Evolutionary conservation across 2,888 invertebrate species (phyloP).

Genomic region (Drosophila paramelanica): DNA sequence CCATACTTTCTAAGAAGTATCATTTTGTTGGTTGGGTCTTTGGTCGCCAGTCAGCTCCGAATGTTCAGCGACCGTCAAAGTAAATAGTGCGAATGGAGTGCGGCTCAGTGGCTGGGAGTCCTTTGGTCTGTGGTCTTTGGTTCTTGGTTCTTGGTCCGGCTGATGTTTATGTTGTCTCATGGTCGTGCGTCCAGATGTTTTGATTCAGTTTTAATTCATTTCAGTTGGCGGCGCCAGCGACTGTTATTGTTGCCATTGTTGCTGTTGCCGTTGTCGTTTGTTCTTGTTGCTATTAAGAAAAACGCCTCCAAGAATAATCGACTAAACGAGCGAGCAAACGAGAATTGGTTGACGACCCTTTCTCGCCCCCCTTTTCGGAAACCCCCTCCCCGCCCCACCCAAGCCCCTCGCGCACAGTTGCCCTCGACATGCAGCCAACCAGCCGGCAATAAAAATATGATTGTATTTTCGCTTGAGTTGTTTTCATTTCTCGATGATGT

Average conservation of each 20-base stretch:
- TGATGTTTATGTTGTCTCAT: conserved; percentile 70
- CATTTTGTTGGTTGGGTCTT: conserved; percentile 18
- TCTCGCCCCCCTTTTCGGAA: neutral
- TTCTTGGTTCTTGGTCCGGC: neutral
- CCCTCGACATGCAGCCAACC: conserved; percentile 74
- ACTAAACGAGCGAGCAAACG: conserved; percentile 75
- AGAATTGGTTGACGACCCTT: conserved; percentile 52
- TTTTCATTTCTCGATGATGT: conserved; percentile 82
- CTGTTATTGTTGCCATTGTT: conserved; percentile 65
- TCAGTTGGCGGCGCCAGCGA: conserved; percentile 65
- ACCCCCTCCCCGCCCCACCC: neutral
- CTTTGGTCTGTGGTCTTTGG: neutral
- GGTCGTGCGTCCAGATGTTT: conserved; percentile 82
- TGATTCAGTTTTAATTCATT: conserved; percentile 83
- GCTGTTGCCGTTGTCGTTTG: conserved; percentile 50
- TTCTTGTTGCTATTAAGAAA: conserved; percentile 76
- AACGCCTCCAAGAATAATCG: conserved; percentile 80
- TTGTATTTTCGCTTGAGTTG: conserved; percentile 84
- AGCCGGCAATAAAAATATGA: conserved; percentile 84
- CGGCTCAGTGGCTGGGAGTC: conserved; percentile 5
- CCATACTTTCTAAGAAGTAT: conserved; percentile 13
- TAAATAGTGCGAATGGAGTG: conserved; percentile 41
- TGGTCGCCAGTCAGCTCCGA: neutral
- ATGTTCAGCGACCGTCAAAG: conserved; percentile 32
- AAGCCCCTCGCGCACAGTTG: neutral